phyloP scores from a whole-genome alignment of 2,797 vertebrate genomes.

The Gallinago solitaria region DNA sequence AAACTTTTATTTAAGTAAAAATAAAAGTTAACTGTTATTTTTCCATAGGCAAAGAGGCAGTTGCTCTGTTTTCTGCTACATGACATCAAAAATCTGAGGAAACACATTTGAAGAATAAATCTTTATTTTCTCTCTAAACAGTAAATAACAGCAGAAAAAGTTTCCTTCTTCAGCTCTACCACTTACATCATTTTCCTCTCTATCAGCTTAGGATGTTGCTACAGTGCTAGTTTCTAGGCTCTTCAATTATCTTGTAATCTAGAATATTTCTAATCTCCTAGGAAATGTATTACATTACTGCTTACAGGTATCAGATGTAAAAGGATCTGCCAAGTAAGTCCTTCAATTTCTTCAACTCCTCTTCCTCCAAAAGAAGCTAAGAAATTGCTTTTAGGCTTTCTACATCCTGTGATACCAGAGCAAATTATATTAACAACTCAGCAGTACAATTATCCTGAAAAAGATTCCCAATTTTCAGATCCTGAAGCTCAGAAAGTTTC shows the following conservation, averaged over 20 bases:
- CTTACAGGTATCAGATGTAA: conserved; percentile 10
- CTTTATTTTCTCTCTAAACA: not conserved
- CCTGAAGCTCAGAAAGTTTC: not conserved
- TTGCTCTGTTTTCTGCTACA: not conserved
- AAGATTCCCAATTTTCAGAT: not conserved
- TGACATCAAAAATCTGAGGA: not conserved
- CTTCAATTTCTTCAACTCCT: not conserved
- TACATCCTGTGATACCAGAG: not conserved
- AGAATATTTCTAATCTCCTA: conserved; percentile 44
- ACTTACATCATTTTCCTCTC: conserved; percentile 9
- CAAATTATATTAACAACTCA: not conserved
- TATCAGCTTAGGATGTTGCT: not conserved
- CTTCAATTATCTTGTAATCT: conserved; percentile 58
- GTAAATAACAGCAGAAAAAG: not conserved
- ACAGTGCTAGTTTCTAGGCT: not conserved
- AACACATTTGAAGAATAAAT: not conserved
- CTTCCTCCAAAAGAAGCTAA: not conserved
- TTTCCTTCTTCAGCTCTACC: not conserved
- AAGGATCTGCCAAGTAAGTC: not conserved
- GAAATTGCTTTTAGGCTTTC: not conserved
- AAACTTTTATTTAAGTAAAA: not conserved
- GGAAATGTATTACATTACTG: conserved; percentile 37
- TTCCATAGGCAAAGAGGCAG: not conserved
- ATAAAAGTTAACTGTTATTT: not conserved
- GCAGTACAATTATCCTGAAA: not conserved